Base-by-base conservation (phyloP, 2,888 invertebrate genomes). In the Pyrgus malvae region DNA sequence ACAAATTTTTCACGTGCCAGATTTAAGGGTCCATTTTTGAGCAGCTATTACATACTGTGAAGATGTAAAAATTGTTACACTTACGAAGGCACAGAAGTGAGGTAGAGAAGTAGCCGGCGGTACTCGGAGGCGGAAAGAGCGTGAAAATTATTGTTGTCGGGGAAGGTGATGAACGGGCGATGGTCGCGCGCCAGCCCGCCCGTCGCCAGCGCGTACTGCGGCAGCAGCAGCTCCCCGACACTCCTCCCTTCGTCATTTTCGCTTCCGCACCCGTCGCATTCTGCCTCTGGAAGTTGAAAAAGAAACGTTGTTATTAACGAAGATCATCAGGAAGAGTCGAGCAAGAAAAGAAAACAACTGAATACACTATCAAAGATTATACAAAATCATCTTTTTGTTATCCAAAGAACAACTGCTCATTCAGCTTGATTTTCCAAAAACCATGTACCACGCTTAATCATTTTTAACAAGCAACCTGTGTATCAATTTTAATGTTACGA, bases 31-130 rank as follows among this genome's bases (percentile, higher is more conserved):
- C n/a, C n/a, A n/a, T n/a, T n/a, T n/a, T n/a, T n/a, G n/a, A n/a
- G n/a, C n/a, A n/a, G n/a, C n/a, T n/a, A n/a, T n/a, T n/a, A n/a
- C n/a, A n/a, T n/a, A n/a, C n/a, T n/a, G n/a, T n/a, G n/a, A n/a
- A n/a, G n/a, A n/a, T n/a, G n/a, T n/a, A n/a, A n/a, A n/a, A n/a
- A n/a, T n/a, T n/a, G n/a, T n/a, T n/a, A n/a, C n/a, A 93, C 97
- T 95, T 90, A 98, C 98, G 97, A 95, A 85, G 98, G 98, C 76
- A 99, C 97, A 74, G 97, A 97, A 59, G 98, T 96, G 81, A 99
- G 94, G 92, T 99, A 99, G 74, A 96, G 93, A 86, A 98, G 94
- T 71, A 99, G 92, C 76, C 96, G 94, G 76, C 95, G 94, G 89
- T 98, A 99, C 79, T 98, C 97, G 57, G 94, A 92, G 68, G 97